Evolutionary conservation across 2,797 vertebrate genomes (phyloP), one percentile per base, ranked within the genome.

Genomic region (Tauraco hartlaubi): DNA sequence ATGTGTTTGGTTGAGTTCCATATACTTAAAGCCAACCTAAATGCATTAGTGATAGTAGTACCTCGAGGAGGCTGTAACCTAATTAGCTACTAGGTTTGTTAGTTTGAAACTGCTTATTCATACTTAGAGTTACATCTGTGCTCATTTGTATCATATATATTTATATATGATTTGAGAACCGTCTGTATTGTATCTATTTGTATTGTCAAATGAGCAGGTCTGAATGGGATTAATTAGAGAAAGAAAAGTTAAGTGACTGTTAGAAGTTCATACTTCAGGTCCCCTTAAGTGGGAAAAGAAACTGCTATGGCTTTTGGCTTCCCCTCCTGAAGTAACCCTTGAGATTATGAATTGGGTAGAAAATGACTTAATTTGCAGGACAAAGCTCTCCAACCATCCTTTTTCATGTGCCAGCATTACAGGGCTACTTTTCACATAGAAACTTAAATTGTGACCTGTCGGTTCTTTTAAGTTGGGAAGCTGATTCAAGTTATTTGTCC

Each of bases 341-440:
- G 69, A 68, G 62, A 62, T 88, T 85, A 77, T 80, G 39, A 81
- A 58, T 49, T 82, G 35, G 12, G 37, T 77, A 85, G 64, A 88
- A 92, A 77, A 56, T 49, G 0, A 33, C 44, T 90, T 75, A 26
- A 54, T 85, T 83, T 91, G 41, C 68, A 84, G 26, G 61, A 83
- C 46, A 91, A 91, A 91, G 43, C 21, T 94, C n/a, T 90, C 41
- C 33, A 67, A n/a, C 48, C 52, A 49, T 54, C 33, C 44, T 74
- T 85, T 92, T 74, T 77, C 41, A 64, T 39, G 31, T 77, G 37
- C 56, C 80, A 91, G 25, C 52, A 44, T 95, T 94, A 83, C 37
- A 64, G 29, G 46, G 68, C 41, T 88, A 58, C 64, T 92, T 96
- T 92, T 90, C 83, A 90, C 88, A 33, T 29, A 39, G 93, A 90